phyloP scores from a whole-genome alignment of 2,888 invertebrate genomes.

The Agonum fuliginosum region DNA sequence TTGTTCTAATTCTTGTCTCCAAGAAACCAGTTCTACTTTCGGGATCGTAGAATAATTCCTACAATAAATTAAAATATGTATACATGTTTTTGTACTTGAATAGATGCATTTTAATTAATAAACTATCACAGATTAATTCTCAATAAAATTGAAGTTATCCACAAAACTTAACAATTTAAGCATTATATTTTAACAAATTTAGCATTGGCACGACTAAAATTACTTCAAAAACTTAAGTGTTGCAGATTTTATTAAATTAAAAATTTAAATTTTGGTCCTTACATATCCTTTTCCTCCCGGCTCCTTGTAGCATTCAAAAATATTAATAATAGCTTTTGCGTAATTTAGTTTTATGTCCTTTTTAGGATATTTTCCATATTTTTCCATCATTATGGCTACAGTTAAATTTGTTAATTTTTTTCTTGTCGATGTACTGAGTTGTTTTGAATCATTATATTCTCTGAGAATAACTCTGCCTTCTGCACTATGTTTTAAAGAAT shows the following conservation, averaged over 20 bases:
- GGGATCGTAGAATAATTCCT: constrained; percentile 4
- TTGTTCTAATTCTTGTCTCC: neutral
- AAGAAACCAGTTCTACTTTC: neutral
- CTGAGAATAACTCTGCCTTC: neutral
- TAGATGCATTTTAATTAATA: neutral
- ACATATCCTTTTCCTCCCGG: neutral
- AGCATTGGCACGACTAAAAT: too few relatives aligned
- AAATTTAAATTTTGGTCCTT: neutral
- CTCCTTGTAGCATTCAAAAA: constrained; percentile 6
- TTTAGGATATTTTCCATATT: neutral
- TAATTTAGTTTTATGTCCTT: neutral
- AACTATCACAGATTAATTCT: neutral
- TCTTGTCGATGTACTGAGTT: neutral
- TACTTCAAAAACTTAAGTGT: neutral
- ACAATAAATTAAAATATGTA: neutral
- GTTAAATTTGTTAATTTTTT: neutral
- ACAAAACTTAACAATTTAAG: too few relatives aligned
- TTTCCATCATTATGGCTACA: neutral
- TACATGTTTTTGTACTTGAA: neutral
- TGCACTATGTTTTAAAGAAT: neutral
- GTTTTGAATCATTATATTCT: neutral
- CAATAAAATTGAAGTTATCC: too few relatives aligned
- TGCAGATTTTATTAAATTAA: neutral
- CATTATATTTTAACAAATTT: too few relatives aligned
- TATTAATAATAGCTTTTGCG: neutral